These are phyloP conservation scores for Timandra comae DNA, from an alignment of 2,888 invertebrate genomes.

Conservation along the genomic window DNA sequence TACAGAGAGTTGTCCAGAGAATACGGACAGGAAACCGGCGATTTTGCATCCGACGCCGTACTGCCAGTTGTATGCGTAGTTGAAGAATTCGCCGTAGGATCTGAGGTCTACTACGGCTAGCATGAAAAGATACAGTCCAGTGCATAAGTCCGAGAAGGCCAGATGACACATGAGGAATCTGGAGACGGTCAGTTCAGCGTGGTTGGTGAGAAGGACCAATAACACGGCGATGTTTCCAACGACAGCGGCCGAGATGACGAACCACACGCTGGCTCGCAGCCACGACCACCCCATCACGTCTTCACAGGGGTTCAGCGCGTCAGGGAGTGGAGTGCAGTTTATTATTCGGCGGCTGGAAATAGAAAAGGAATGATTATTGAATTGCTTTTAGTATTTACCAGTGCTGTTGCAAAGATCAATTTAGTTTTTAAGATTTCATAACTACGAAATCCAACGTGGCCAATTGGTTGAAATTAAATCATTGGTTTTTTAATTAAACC, in stretches of 20 bases:
- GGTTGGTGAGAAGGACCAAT: conserved; percentile 82
- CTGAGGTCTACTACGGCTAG: conserved; percentile 89
- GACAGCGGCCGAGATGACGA: conserved; percentile 88
- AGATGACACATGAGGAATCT: conserved; percentile 80
- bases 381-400: too few species aligned
- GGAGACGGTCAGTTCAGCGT: conserved; percentile 60
- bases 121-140: conserved; percentile 89
- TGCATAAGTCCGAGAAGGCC: conserved; percentile 91
- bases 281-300: conserved; percentile 91
- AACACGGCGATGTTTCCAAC: conserved; percentile 90
- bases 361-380: too few species aligned
- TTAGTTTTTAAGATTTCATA: too few species aligned
- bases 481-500: too few species aligned
- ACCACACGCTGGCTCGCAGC: conserved; percentile 89
- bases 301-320: conserved; percentile 92
- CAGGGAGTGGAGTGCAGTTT: conserved; percentile 83
- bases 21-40: conserved; percentile 92
- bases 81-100: conserved; percentile 91
- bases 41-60: conserved; percentile 87
- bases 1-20: conserved; percentile 91
- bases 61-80: conserved; percentile 94
- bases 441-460: too few species aligned
- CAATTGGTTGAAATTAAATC: too few species aligned
- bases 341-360: conserved; percentile 58
- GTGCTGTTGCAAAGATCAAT: too few species aligned